A percentile compares a stretch with the other conserved stretches of the same genome.
Conservation (phyloP, 2,797 vertebrate genomes). For the Myotis vivesi region DNA sequence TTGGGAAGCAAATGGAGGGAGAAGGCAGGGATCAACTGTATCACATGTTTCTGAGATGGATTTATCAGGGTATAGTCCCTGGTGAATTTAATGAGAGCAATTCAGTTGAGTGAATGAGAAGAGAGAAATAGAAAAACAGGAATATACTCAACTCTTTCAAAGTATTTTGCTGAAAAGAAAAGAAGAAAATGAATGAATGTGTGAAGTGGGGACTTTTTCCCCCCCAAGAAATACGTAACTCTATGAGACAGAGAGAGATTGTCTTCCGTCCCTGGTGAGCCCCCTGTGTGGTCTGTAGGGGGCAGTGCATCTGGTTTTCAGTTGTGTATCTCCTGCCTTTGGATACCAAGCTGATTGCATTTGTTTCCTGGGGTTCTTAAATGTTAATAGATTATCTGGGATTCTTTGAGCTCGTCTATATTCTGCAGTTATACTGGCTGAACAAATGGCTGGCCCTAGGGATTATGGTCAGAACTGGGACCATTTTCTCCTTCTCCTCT, state of each 20-base stretch:
- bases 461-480: background rate
- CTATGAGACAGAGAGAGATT: background rate
- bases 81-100: background rate
- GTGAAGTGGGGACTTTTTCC: background rate
- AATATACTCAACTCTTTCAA: background rate
- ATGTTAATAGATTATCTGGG: background rate
- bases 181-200: background rate
- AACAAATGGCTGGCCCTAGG: background rate
- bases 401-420: background rate
- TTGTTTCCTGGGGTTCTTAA: background rate
- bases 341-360: background rate
- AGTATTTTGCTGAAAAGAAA: background rate
- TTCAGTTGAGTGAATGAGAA: background rate
- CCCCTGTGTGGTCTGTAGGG: background rate
- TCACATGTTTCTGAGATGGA: background rate
- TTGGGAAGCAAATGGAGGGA: background rate
- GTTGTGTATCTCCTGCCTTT: background rate
- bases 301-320: background rate
- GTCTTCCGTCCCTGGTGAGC: background rate
- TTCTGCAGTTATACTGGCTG: background rate
- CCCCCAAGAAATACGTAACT: background rate
- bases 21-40: no score
- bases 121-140: background rate
- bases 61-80: background rate
- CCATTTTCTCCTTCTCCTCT: background rate